Evolutionary conservation across 1,140 invertebrate genomes (phyloP), one percentile per base, ranked within the genome.

Genomic region (Leptestheria dahalacensis): DNA sequence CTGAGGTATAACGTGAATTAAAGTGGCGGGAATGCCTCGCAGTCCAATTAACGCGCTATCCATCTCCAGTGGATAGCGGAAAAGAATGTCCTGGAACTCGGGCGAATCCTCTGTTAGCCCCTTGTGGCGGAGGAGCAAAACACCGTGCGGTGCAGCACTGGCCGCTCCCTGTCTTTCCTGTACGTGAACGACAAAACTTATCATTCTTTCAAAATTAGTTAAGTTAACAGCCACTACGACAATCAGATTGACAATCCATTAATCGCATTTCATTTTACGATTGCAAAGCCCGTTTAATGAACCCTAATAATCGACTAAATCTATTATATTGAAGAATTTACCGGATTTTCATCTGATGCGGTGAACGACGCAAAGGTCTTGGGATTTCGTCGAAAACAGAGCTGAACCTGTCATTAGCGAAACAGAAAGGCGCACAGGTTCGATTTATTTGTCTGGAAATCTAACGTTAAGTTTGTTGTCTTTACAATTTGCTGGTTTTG

Each of bases 1-100:
- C 46, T 60, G 48, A 21, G 58, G 58, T 33, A 60, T 21, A 24
- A 60, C 29, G 51, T 60, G 58, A 60, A 33, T 49, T 23, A 60
- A 29, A 10, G 58, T 60, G 11, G 24, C 29, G 10, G 33, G 18
- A 18, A 49, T 29, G 6, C 58, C 58, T 20, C 58, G 47, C 25
- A 48, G 24, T 33, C 52, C 41, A n/a, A 60, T 21, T n/a, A 60
- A 23, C n/a, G 48, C 33, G 28, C 12, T 25, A 18, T 28, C 21
- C 20, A 15, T 15, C 24, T 11, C 20, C 9, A n/a, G 3, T 46
- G 33, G 21, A 24, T 49, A 50, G 21, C 51, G 58, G 49, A 51
- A 60, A 49, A 50, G 58, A 33, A 60, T 60, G 49, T 60, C 58
- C 24, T 33, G 29, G 23, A 29, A 33, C 49, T 60, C 58, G 51